Conservation (phyloP, 2,797 vertebrate genomes). For the Zenarchopterus dispar region DNA sequence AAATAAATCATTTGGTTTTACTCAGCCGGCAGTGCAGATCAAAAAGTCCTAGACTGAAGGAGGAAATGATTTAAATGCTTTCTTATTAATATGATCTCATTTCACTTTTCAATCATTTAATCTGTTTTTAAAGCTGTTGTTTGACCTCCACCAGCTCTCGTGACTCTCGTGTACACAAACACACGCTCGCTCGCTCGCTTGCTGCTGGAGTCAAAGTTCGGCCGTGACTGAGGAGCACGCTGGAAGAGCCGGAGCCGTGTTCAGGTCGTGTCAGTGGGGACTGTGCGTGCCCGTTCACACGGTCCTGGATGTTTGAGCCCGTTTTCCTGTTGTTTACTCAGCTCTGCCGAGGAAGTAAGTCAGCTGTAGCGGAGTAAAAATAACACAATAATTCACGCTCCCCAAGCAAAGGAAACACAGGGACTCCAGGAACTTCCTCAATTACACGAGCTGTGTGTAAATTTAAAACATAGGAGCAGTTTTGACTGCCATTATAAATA, state of each 20-base stretch:
- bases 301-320: conserved; percentile 21
- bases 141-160: too few relatives aligned
- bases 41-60: too few relatives aligned
- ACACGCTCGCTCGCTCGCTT: too few relatives aligned
- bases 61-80: too few relatives aligned
- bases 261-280: conserved; percentile 20
- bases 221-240: background rate
- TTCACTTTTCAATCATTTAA: background rate
- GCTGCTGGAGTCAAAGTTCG: conserved; percentile 34
- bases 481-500: conserved; percentile 2
- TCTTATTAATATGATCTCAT: too few relatives aligned
- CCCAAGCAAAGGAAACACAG: conserved; percentile 54
- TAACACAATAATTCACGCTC: conserved; percentile 18
- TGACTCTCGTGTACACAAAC: background rate
- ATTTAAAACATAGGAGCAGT: background rate
- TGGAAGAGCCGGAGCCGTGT: conserved; percentile 11
- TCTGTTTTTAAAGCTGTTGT: background rate
- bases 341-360: conserved; percentile 46
- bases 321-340: conserved; percentile 70
- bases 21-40: too few relatives aligned
- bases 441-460: conserved; percentile 7
- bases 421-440: conserved; percentile 27
- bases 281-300: conserved; percentile 10
- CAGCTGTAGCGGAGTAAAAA: conserved; percentile 43
- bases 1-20: too few relatives aligned